phyloP scores from a whole-genome alignment of 1,140 invertebrate species.

The Drosophila repletoides region DNA sequence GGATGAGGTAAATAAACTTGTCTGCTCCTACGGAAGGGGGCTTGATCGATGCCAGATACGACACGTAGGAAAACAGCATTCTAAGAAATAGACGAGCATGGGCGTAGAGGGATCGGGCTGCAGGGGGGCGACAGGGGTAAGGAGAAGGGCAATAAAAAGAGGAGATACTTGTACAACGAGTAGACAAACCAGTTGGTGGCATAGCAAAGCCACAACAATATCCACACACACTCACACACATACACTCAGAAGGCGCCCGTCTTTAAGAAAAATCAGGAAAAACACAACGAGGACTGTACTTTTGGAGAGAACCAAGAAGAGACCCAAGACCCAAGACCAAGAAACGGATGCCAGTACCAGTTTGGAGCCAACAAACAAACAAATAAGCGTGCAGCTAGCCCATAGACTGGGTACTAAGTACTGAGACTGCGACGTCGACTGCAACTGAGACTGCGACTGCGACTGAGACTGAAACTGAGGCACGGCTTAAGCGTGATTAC shows the following conservation, averaged over 20 bases:
- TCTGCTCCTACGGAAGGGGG: slow-evolving; percentile 30
- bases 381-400: slow-evolving; percentile 71
- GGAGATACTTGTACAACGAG: slow-evolving; percentile 57
- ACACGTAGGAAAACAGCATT: slow-evolving; percentile 65
- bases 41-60: slow-evolving; percentile 54
- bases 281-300: slow-evolving; percentile 66
- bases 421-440: slow-evolving; percentile 10
- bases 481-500: slow-evolving; percentile 60
- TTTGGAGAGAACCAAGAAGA: slow-evolving; percentile 14
- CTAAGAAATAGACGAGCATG: slow-evolving; percentile 59
- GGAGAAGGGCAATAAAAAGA: slow-evolving; percentile 47
- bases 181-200: slow-evolving; percentile 72
- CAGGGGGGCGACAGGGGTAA: slow-evolving; percentile 1
- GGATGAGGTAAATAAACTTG: slow-evolving; percentile 71
- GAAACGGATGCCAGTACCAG: slow-evolving; percentile 61
- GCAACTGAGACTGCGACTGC: slow-evolving; percentile 10
- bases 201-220: slow-evolving; percentile 25
- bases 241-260: slow-evolving; percentile 4
- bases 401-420: slow-evolving; percentile 37
- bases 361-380: slow-evolving; percentile 75
- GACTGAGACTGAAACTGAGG: slow-evolving; percentile 5
- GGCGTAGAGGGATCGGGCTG: too few relatives aligned
- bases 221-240: slow-evolving; percentile 13
- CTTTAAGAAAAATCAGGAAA: slow-evolving; percentile 72
- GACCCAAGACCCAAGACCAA: slow-evolving; percentile 5